Evolutionary conservation across 2,888 invertebrate species (phyloP).

Genomic region (Tipula confusa): DNA sequence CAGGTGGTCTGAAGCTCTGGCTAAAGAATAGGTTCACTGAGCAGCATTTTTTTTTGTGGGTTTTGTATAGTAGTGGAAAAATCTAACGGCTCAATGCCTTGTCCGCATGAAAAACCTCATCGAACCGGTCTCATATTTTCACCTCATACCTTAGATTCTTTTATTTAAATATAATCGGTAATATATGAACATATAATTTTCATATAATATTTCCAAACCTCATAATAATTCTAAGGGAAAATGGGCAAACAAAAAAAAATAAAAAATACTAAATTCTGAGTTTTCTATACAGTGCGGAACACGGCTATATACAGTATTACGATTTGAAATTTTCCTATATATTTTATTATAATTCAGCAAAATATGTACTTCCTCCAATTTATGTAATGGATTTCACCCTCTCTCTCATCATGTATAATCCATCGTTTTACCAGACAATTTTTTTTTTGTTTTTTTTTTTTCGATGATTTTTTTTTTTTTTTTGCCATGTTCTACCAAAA

Average conservation of each 20-base stretch:
- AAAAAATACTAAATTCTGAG: neutral
- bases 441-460: neutral
- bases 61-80: too few relatives aligned
- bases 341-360: neutral
- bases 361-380: neutral
- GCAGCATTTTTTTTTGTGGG: too few relatives aligned
- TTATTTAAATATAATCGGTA: neutral
- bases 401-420: neutral
- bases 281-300: too few relatives aligned
- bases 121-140: too few relatives aligned
- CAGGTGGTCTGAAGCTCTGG: too few relatives aligned
- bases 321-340: neutral
- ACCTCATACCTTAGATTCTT: too few relatives aligned
- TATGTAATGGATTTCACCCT: slow-evolving; percentile 20
- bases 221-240: neutral
- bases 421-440: neutral
- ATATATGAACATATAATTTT: neutral
- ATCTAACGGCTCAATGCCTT: too few relatives aligned
- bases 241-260: too few relatives aligned
- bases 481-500: neutral
- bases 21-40: too few relatives aligned
- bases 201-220: neutral
- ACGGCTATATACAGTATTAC: neutral
- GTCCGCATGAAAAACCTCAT: too few relatives aligned
- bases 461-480: neutral